These are phyloP conservation scores for Calameuta pallipes DNA, from an alignment of 2,888 invertebrate species.

Conservation along the genomic window DNA sequence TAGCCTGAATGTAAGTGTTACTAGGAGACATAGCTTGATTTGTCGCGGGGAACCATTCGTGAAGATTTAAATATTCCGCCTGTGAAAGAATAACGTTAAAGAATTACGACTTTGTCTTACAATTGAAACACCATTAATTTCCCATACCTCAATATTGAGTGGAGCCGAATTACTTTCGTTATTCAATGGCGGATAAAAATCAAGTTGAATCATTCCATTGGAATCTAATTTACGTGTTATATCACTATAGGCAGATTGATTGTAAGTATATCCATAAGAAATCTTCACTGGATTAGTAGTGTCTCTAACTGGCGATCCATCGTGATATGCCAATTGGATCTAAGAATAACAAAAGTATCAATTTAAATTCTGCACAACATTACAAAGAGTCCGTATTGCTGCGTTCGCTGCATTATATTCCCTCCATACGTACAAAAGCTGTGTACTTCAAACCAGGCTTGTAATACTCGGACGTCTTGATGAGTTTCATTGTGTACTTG, in stretches of 20 bases:
- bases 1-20: conserved; percentile 71
- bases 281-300: conserved; percentile 71
- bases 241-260: conserved; percentile 69
- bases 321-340: conserved; percentile 78
- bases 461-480: conserved; percentile 87
- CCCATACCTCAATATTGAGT: conserved; percentile 77
- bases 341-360: conserved; percentile 46
- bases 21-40: conserved; percentile 76
- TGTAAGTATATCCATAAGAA: conserved; percentile 73
- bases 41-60: conserved; percentile 80
- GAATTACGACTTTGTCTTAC: neutral
- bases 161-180: conserved; percentile 69
- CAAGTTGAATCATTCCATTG: conserved; percentile 74
- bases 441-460: conserved; percentile 89
- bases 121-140: conserved; percentile 34
- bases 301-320: conserved; percentile 75
- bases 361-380: neutral
- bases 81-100: conserved; percentile 55
- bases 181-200: conserved; percentile 70
- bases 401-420: neutral
- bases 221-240: conserved; percentile 70
- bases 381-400: neutral
- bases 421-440: conserved; percentile 75
- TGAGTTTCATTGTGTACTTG: conserved; percentile 79
- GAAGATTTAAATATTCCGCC: conserved; percentile 84